Base-by-base conservation (phyloP, 2,113 vertebrate genomes). In the Hassar affinis region DNA sequence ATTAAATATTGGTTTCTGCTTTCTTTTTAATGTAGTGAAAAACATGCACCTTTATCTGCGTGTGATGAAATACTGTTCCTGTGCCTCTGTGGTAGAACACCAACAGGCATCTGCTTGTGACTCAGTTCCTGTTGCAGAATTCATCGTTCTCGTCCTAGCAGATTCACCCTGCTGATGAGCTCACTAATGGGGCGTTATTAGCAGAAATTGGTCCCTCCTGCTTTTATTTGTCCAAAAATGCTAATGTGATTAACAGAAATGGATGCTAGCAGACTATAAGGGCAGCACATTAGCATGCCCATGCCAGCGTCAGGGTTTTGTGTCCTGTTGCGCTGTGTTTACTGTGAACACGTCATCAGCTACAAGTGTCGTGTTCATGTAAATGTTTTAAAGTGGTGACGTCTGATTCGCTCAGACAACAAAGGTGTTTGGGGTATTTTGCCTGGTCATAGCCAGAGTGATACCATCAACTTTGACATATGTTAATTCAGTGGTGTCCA, bases 31-130 rank as follows among this genome's bases (percentile, higher is more conserved):
- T 57, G 22, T 57, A 25, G 6, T 25, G 6, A 57, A 25, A 57
- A 25, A 57, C 20, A 57, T 7, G 12, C 61, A 54, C 80, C 66
- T 59, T 62, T 45, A 75, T 33, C 66, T 42, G n/a, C 3, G 25
- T n/a, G 52, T 49, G 42, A 86, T 78, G 54, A n/a, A 64, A 68
- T 59, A 56, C 54, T 72, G 30, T 35, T 42, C 12, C 33, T 49
- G 15, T 27, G 38, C 38, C 2, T 42, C 22, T 17, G 11, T 45
- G 22, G 27, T 25, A 10, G 9, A 54, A 54, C 25, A 56, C n/a
- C n/a, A 59, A 45, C n/a, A 61, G 17, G 38, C 64, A 25, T 38
- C 17, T 33, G n/a, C 4, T 45, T 47, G 38, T 72, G 54, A 47
- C 38, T 54, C 4, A 82, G 5, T 61, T 33, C 49, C 17, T 72